Percentiles rank a stretch among this genome's conserved stretches.
Conservation (phyloP, 2,797 vertebrate species). For the Sebastes nivosus region DNA sequence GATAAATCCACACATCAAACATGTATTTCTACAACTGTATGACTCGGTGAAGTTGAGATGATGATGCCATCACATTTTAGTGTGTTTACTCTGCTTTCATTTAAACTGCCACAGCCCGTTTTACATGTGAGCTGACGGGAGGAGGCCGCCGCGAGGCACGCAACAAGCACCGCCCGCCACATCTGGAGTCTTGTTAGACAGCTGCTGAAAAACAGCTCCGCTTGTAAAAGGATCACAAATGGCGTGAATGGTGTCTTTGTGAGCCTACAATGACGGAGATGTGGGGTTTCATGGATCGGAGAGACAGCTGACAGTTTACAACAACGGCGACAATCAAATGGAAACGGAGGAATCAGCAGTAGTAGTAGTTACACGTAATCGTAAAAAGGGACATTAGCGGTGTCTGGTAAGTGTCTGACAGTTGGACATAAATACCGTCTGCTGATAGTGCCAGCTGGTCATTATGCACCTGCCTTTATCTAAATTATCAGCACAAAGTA, state of each 20-base stretch:
- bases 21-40: background rate
- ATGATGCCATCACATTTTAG: conserved; percentile 4
- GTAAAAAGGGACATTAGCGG: conserved; percentile 22
- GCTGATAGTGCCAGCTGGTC: conserved; percentile 9
- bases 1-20: background rate
- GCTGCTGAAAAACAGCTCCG: conserved; percentile 8
- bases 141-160: conserved; percentile 11
- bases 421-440: conserved; percentile 21
- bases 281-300: conserved; percentile 29
- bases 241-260: background rate
- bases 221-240: conserved; percentile 29
- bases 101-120: conserved; percentile 13
- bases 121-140: background rate
- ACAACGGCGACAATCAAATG: background rate
- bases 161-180: background rate
- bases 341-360: background rate
- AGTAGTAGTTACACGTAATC: background rate
- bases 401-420: conserved; percentile 15
- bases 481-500: conserved; percentile 5
- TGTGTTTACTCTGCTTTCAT: conserved; percentile 23
- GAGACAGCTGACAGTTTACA: conserved; percentile 51
- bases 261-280: background rate
- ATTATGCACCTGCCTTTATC: conserved; percentile 1
- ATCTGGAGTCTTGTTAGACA: conserved; percentile 13
- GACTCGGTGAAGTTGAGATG: background rate